phyloP scores from a whole-genome alignment of 1,140 invertebrate species.

The Micrasema longulum region DNA sequence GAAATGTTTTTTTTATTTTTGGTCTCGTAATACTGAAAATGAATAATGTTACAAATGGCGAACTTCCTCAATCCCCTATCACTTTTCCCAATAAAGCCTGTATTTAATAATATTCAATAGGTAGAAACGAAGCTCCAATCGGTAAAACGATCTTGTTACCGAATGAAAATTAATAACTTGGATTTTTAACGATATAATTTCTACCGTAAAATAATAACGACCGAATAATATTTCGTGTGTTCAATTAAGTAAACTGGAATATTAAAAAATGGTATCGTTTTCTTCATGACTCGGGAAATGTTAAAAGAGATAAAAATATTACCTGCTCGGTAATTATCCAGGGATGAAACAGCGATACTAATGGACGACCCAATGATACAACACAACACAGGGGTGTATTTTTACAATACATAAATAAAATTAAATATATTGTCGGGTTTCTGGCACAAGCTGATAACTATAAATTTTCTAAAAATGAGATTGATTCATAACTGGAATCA shows the following conservation, averaged over 20 bases:
- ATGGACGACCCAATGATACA: slow-evolving; percentile 26
- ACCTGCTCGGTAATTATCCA: slow-evolving; percentile 39
- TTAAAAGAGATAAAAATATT: slow-evolving; percentile 39
- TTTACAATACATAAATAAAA: too few species aligned
- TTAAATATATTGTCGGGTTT: too few species aligned
- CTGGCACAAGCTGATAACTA: too few species aligned
- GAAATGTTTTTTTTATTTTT: too few species aligned
- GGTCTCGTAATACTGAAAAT: too few species aligned
- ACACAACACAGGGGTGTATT: background rate
- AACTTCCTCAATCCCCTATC: slow-evolving; percentile 10
- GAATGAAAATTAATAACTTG: slow-evolving; percentile 28
- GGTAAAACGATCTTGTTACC: slow-evolving; percentile 12
- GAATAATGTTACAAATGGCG: background rate
- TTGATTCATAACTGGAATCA: too few species aligned
- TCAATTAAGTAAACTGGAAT: slow-evolving; percentile 48
- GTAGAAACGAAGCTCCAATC: slow-evolving; percentile 26
- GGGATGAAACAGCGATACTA: slow-evolving; percentile 46
- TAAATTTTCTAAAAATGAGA: too few species aligned
- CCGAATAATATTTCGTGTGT: slow-evolving; percentile 36
- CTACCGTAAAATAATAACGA: slow-evolving; percentile 28
- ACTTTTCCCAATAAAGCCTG: slow-evolving; percentile 21
- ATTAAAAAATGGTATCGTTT: slow-evolving; percentile 38
- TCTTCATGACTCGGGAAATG: slow-evolving; percentile 28
- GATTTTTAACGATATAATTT: slow-evolving; percentile 36
- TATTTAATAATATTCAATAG: slow-evolving; percentile 14